A percentile compares a stretch with the other conserved stretches of the same genome.
These are phyloP conservation scores for Molossus alvarezi DNA, from an alignment of 2,797 vertebrate species.

Conservation along the genomic window DNA sequence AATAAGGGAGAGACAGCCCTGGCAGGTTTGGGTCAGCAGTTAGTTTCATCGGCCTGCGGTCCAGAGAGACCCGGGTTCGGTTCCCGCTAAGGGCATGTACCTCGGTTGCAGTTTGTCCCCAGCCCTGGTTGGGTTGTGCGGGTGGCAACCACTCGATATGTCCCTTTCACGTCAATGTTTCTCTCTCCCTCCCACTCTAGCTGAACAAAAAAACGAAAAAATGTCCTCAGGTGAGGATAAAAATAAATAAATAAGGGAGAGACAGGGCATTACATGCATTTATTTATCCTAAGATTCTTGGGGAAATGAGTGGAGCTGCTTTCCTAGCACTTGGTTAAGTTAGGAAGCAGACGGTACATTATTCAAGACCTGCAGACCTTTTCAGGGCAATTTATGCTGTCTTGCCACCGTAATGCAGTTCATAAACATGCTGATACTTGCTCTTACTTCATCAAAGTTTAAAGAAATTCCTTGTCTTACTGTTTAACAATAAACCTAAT, in stretches of 20 bases:
- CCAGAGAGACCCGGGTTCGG: too few relatives aligned
- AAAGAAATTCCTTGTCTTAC: conserved; percentile 31
- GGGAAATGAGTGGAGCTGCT: neutral
- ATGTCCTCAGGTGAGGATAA: too few relatives aligned
- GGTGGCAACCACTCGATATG: too few relatives aligned
- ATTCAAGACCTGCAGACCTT: neutral
- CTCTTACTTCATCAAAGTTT: neutral
- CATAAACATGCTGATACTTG: neutral
- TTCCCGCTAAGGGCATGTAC: too few relatives aligned
- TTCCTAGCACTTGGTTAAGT: neutral
- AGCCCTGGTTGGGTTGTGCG: too few relatives aligned
- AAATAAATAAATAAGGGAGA: neutral
- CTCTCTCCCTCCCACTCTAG: too few relatives aligned
- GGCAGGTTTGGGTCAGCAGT: too few relatives aligned
- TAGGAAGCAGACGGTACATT: neutral
- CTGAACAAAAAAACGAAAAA: too few relatives aligned
- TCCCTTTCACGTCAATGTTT: too few relatives aligned
- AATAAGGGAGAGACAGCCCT: neutral
- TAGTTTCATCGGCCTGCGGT: too few relatives aligned
- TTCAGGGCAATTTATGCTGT: neutral
- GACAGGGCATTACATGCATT: neutral
- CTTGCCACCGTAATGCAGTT: neutral
- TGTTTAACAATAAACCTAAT: conserved; percentile 12
- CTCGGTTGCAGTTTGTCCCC: too few relatives aligned
- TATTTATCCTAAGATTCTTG: neutral